Evolutionary conservation across 2,888 invertebrate species (phyloP), one percentile per base, ranked within the genome.

Genomic region (Plusia festucae): DNA sequence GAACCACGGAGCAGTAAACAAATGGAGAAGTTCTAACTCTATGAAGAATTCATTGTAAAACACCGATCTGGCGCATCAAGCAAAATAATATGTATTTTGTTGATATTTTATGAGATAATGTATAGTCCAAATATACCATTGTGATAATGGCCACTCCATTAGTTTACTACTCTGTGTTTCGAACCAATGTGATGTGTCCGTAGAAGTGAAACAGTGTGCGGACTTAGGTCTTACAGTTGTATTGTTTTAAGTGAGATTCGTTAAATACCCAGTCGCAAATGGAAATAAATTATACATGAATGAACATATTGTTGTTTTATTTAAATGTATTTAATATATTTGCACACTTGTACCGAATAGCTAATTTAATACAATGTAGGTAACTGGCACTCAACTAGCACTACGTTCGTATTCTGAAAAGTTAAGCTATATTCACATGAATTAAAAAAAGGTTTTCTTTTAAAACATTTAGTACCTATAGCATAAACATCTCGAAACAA

Each of bases 201-300:
- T 88, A 85, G 85, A 88, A 87, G 85, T 79, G 75, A 84, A 86
- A 85, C 84, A 79, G 85, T 83, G 70, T 70, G 62, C 56, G 68
- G 69, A 75, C 65, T 82, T 85, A 85, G 76, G 82, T 84, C 79
- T 72, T 81, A 66, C 81, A 74, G 83, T 83, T 82, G 76, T 87
- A 85, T 85, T 80, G 85, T 84, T 83, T 70, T 88, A 88, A 89
- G 88, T 92, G 89, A 91, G 89, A 91, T 90, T 87, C 83, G 83
- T 90, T 90, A 85, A 89, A 82, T 90, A 91, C 82, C 90, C 92
- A 90, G 92, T 93, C 92, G 91, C 92, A 92, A 92, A 91, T 87
- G 83, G 81, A 88, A 91, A 91, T 91, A 92, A 91, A 93, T 88
- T 90, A 90, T 91, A 92, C 85, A 86, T 88, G 87, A 88, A 88